phyloP scores from a whole-genome alignment of 2,113 vertebrate genomes.

The Ceyx margarethae region DNA sequence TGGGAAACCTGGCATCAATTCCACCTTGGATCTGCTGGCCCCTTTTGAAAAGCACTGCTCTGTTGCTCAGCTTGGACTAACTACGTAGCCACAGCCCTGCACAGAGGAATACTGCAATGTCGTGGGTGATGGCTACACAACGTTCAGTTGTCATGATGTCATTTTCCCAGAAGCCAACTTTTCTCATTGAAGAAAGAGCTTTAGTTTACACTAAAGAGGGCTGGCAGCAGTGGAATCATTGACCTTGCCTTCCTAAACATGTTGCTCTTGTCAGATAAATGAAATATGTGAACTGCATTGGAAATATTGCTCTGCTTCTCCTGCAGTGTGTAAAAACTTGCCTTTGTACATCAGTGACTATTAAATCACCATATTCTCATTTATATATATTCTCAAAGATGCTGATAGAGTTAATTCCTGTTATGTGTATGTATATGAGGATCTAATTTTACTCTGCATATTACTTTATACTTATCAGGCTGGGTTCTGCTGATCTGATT shows the following conservation, averaged over 20 bases:
- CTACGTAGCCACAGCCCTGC: not conserved
- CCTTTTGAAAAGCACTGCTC: not conserved
- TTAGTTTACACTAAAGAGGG: not conserved
- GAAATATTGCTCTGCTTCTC: not conserved
- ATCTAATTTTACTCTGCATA: not conserved
- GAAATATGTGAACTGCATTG: not conserved
- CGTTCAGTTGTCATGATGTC: not conserved
- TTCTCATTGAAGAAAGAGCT: not conserved
- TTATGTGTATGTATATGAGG: not conserved
- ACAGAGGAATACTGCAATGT: not conserved
- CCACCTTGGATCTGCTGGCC: not conserved
- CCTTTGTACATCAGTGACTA: not conserved
- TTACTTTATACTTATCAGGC: not conserved
- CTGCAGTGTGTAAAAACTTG: not conserved
- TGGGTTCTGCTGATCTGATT: not conserved
- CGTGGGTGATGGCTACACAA: rapidly evolving
- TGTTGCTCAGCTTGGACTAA: not conserved
- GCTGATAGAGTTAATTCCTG: not conserved
- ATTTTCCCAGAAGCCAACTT: not conserved
- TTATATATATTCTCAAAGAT: not conserved
- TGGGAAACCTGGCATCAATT: not conserved
- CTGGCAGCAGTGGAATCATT: not conserved
- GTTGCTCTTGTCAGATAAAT: not conserved
- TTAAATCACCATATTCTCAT: not conserved
- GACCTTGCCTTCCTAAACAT: not conserved